Base-by-base conservation (phyloP, 1,140 invertebrate genomes). In the Battus philenor region DNA sequence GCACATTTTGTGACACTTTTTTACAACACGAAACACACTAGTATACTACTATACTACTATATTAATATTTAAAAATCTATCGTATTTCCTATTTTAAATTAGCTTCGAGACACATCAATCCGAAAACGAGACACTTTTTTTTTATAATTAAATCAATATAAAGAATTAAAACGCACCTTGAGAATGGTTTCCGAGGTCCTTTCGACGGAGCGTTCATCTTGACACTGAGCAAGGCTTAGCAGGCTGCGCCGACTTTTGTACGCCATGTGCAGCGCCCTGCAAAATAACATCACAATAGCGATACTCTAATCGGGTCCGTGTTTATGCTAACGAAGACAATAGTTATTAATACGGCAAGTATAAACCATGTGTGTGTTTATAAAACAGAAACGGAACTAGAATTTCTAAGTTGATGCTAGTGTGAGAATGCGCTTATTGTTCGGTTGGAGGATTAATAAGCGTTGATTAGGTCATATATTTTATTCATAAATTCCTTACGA, bases 191-290 rank as follows among this genome's bases (percentile, higher is more conserved):
- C 71, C 0, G 75, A 71, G 2, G 76, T 78, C 61, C 66, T 68
- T 52, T 73, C 67, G 16, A 68, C 18, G 1, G 73, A 54, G 13
- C 44, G 47, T 56, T 67, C 75, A 75, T 82, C 75, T 47, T 54
- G 55, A 45, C 81, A 81, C 60, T 81, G 78, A 24, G 69, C 66
- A 9, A 85, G 59, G 45, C 74, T 81, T 10, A 76, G 47, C 24
- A 82, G 53, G 0, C 73, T 71, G 34, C 80, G 72, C 1, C 76
- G 58, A 68, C 78, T 85, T 85, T 85, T 85, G 73, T 85, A 85
- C 32, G 81, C 78, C 69, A 75, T 73, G 46, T 82, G 76, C 44
- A 85, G 51, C 10, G 81, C 78, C 47, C 81, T 84, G 54, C 31
- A 53, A 64, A 50, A 57, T 10, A 8, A 67, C 56, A 55, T 36